Evolutionary conservation across 1,140 invertebrate species (phyloP).

Genomic region (Papilio polyxenes): DNA sequence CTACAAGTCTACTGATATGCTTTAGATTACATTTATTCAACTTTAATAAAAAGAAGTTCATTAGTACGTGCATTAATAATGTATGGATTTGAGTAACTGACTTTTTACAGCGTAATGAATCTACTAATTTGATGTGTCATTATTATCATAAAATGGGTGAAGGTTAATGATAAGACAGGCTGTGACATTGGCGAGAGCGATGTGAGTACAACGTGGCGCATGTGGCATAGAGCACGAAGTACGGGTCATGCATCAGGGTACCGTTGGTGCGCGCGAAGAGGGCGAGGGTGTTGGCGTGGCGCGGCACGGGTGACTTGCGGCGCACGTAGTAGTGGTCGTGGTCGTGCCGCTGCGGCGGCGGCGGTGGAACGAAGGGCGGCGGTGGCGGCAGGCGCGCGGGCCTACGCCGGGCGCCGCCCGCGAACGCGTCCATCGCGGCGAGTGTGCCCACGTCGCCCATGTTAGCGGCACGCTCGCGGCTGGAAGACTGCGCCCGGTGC

Average conservation of each 20-base stretch:
- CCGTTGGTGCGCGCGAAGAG: constrained; percentile 74
- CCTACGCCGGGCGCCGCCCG: constrained; percentile 77
- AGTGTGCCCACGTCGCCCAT: constrained; percentile 79
- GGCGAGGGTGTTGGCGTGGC: constrained; percentile 70
- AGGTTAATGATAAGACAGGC: not conserved
- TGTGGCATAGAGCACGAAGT: constrained; percentile 39
- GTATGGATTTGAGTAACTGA: not conserved
- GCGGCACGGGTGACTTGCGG: constrained; percentile 74
- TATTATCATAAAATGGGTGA: not conserved
- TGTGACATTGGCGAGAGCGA: constrained; percentile 36
- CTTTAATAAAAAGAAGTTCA: not conserved
- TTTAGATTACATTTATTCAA: not conserved
- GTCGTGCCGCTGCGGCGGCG: constrained; percentile 74
- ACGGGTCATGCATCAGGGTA: constrained; percentile 55
- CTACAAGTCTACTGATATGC: not conserved
- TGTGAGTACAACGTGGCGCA: constrained; percentile 37
- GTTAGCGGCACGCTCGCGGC: constrained; percentile 77
- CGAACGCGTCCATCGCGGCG: constrained; percentile 79
- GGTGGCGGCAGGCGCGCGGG: constrained; percentile 73
- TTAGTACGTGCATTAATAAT: not conserved
- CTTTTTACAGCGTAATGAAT: not conserved
- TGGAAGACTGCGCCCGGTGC: constrained; percentile 80
- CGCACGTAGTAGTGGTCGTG: constrained; percentile 77
- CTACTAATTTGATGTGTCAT: not conserved
- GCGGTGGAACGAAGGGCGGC: constrained; percentile 78